A percentile compares a stretch with the other conserved stretches of the same genome.
Conservation (phyloP, 2,113 vertebrate species). For the Cephalopterus ornatus region DNA sequence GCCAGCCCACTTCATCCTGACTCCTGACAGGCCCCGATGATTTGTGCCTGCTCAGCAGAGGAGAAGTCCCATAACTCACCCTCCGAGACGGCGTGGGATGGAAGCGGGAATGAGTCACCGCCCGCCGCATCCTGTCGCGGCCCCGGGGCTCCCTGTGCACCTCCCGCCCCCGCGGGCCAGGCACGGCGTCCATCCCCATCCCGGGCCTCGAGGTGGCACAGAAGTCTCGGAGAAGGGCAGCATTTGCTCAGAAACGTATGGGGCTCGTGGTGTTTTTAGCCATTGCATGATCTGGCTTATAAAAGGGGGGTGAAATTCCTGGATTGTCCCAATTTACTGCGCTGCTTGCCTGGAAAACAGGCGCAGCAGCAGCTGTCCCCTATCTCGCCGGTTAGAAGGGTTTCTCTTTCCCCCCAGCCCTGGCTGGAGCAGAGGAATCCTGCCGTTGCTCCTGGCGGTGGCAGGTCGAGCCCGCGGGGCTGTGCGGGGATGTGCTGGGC, state of each 20-base stretch:
- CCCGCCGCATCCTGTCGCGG: neutral
- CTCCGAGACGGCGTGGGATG: slow-evolving; percentile 42
- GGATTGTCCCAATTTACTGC: neutral
- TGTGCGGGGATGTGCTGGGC: neutral
- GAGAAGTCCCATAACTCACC: slow-evolving; percentile 61
- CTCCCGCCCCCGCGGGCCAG: rapidly evolving
- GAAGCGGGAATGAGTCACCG: slow-evolving; percentile 10
- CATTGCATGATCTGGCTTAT: neutral
- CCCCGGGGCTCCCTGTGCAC: neutral
- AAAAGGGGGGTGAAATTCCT: neutral
- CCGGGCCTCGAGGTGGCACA: rapidly evolving
- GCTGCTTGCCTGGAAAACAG: neutral
- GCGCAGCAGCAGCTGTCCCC: neutral
- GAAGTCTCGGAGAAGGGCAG: rapidly evolving
- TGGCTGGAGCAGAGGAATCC: neutral
- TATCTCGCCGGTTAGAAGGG: neutral
- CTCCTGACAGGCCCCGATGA: slow-evolving; percentile 58
- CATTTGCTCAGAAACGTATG: neutral
- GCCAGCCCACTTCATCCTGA: slow-evolving; percentile 63
- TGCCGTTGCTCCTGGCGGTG: neutral
- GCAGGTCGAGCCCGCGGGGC: neutral
- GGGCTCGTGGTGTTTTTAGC: neutral
- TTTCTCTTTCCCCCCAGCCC: neutral
- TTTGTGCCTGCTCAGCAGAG: slow-evolving; percentile 67
- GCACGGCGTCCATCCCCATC: rapidly evolving